Percentiles rank a stretch among this genome's conserved stretches.
Evolutionary conservation across 2,888 invertebrate species (phyloP).

Genomic region (Drosophila cognata): DNA sequence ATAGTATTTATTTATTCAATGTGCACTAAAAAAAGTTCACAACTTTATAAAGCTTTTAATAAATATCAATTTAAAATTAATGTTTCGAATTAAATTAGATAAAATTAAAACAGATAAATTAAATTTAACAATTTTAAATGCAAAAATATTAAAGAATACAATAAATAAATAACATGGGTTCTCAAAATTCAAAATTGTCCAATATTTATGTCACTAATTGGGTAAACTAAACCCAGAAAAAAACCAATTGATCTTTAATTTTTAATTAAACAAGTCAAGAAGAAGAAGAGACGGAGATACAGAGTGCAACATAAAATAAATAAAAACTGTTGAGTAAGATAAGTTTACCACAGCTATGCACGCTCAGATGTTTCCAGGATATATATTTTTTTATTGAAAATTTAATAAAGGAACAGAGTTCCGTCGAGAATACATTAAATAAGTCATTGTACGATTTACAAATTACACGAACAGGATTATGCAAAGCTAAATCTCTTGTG

Average conservation of each 20-base stretch:
- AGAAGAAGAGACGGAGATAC: neutral
- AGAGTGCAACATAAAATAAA: neutral
- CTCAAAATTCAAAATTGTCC: neutral
- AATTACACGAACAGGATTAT: neutral
- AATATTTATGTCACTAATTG: neutral
- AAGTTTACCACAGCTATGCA: neutral
- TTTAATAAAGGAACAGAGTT: neutral
- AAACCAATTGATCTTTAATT: neutral
- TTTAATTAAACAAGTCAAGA: neutral
- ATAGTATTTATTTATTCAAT: neutral
- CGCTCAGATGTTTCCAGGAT: neutral
- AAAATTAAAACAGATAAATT: neutral
- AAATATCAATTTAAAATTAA: neutral
- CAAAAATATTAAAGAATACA: neutral
- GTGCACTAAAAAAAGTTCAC: neutral
- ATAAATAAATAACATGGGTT: neutral
- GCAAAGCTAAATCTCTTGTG: neutral
- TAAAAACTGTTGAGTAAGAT: neutral
- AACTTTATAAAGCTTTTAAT: neutral
- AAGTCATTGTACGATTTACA: neutral
- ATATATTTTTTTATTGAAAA: neutral
- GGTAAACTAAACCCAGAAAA: neutral
- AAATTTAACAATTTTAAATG: neutral
- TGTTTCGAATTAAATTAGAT: neutral
- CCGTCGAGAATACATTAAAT: neutral